Conservation (phyloP, 2,113 vertebrate species). For the Myrmecobius fasciatus region DNA sequence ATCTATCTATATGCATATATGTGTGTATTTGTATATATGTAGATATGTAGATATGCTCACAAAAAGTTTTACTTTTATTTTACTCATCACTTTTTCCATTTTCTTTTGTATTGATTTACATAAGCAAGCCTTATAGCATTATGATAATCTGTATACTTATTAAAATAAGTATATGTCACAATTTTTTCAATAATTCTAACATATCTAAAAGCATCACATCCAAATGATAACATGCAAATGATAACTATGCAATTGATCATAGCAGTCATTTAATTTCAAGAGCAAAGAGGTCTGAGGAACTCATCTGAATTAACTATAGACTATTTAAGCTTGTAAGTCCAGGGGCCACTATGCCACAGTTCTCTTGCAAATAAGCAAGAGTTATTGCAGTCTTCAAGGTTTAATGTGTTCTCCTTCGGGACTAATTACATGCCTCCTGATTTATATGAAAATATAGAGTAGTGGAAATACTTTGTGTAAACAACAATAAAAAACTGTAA, state of each 20-base stretch:
- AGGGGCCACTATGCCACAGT: background rate
- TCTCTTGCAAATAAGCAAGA: background rate
- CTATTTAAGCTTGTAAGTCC: background rate
- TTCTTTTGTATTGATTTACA: background rate
- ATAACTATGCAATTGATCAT: background rate
- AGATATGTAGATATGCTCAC: background rate
- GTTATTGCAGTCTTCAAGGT: background rate
- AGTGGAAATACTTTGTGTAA: slow-evolving; percentile 1
- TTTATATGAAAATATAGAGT: slow-evolving; percentile 41
- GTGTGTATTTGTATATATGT: background rate
- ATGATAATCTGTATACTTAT: background rate
- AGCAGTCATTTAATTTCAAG: background rate
- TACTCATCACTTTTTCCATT: background rate
- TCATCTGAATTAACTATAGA: background rate
- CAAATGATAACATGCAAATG: background rate
- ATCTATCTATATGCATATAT: too few relatives aligned
- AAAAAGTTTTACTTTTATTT: background rate
- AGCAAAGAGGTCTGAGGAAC: background rate
- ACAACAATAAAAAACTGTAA: background rate
- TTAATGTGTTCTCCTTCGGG: background rate
- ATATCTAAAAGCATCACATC: background rate
- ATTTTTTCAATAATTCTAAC: background rate
- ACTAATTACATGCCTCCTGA: background rate
- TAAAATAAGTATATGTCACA: background rate
- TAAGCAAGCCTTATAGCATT: background rate